Evolutionary conservation across 2,888 invertebrate species (phyloP), one percentile per base, ranked within the genome.

Genomic region (Metacarcinus magister): DNA sequence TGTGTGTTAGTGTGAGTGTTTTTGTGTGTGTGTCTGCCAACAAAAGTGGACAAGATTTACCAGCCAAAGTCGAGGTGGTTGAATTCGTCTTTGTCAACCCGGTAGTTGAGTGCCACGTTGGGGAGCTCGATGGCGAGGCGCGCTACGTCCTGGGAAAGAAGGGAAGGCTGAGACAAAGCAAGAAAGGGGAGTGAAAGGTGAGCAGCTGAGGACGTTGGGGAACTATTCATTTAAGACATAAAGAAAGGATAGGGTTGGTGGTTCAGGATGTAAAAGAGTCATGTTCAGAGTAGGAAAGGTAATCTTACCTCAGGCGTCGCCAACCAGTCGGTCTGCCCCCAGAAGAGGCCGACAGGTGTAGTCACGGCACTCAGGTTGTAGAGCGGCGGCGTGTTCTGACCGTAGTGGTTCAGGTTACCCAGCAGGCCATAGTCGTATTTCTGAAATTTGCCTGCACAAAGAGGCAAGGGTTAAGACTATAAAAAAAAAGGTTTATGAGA

Each of bases 51-150:
- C 28, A 32, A 13, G 39, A n/a, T 39, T 95, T 44, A 96, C 98
- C 98, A 98, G 10, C 98, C 97, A 97, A 98, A 98, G 97, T 98
- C 98, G n/a, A 98, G 97, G 97, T 98, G 98, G 97, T 98, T 98
- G 97, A 98, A 98, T 95, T 98, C 98, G 91, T 98, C 97, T 94
- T 98, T 97, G 0, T 98, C 98, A 13, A 98, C 98, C 97, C 98
- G 97, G 97, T 98, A 98, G 94, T 97, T 97, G 60, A 96, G 93
- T 10, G 97, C 97, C 19, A 97, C 96, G 60, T 97, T 97, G 10
- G 97, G 97, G 8, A 97, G 95, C 93, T 97, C 97, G 13, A 92
- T 46, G 13, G 97, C 97, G 0, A 97, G 97, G 44, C 96, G 96
- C 91, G 96, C 96, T 28, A 97, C 97, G 95, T 97, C 97, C 97